Percentiles rank a stretch among this genome's conserved stretches.
Evolutionary conservation across 1,140 invertebrate species (phyloP).

Genomic region (Drosophila repletoides): DNA sequence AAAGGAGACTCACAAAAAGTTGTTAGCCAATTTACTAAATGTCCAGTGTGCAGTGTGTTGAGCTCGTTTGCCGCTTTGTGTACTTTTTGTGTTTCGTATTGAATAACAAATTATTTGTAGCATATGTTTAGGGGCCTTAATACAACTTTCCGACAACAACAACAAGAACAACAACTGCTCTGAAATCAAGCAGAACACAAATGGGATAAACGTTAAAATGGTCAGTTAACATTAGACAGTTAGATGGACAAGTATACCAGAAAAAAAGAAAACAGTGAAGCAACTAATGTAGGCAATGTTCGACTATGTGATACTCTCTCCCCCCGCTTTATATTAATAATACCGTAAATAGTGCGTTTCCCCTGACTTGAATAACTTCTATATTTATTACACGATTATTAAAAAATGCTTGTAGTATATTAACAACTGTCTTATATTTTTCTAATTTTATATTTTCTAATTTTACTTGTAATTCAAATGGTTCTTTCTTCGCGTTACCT

Average conservation of each 20-base stretch:
- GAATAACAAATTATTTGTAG: slow-evolving; percentile 77
- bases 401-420: too few relatives aligned
- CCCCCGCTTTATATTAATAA: too few relatives aligned
- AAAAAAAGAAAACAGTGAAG: too few relatives aligned
- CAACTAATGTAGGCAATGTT: too few relatives aligned
- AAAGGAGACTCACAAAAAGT: slow-evolving; percentile 55
- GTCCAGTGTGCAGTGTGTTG: slow-evolving; percentile 51
- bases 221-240: slow-evolving; percentile 33
- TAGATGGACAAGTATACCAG: slow-evolving; percentile 4
- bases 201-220: slow-evolving; percentile 44
- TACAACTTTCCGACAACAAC: slow-evolving; percentile 9
- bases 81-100: slow-evolving; percentile 74
- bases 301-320: too few relatives aligned
- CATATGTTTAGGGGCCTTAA: slow-evolving; percentile 53
- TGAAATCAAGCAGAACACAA: slow-evolving; percentile 15
- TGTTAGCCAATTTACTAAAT: slow-evolving; percentile 78
- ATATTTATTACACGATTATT: too few relatives aligned
- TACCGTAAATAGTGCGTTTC: too few relatives aligned
- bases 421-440: too few relatives aligned
- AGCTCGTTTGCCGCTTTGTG: slow-evolving; percentile 73
- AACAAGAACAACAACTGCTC: background rate
- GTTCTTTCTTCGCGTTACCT: too few relatives aligned
- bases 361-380: too few relatives aligned
- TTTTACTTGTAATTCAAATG: too few relatives aligned
- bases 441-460: too few relatives aligned